Evolutionary conservation across 2,888 invertebrate species (phyloP).

Genomic region (Drosophila melanosoma): DNA sequence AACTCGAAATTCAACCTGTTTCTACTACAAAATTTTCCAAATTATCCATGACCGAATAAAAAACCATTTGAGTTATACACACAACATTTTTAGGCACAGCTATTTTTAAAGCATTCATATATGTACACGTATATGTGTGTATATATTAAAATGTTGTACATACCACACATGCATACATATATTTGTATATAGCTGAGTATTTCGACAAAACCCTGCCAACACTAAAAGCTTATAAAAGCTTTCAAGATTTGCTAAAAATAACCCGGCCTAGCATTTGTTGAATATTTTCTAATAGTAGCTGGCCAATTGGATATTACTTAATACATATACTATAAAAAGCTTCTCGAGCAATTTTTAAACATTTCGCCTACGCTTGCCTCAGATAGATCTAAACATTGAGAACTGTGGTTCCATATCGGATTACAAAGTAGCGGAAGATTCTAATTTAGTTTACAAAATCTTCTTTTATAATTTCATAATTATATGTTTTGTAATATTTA

Average conservation of each 20-base stretch:
- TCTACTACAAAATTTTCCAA: constrained; percentile 38
- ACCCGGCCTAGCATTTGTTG: constrained; percentile 67
- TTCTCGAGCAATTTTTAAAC: constrained; percentile 39
- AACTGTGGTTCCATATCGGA: constrained; percentile 55
- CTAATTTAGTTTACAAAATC: background rate
- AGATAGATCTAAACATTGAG: constrained; percentile 39
- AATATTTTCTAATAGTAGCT: constrained; percentile 53
- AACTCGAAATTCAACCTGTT: constrained; percentile 41
- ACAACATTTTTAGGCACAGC: constrained; percentile 27
- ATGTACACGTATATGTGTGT: constrained; percentile 8
- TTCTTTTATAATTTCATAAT: background rate
- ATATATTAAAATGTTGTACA: constrained; percentile 30
- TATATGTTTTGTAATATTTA: background rate
- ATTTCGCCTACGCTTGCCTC: constrained; percentile 37
- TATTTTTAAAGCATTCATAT: constrained; percentile 52
- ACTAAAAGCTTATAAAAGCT: constrained; percentile 50
- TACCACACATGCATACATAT: constrained; percentile 26
- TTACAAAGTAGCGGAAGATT: constrained; percentile 34
- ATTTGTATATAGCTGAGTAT: background rate
- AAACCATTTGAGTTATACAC: constrained; percentile 33
- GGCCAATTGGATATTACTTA: constrained; percentile 68
- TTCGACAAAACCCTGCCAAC: constrained; percentile 24
- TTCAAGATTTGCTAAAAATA: constrained; percentile 58
- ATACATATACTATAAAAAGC: constrained; percentile 57
- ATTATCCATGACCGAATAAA: constrained; percentile 40